Evolutionary conservation across 2,888 invertebrate genomes (phyloP).

Genomic region (Steinernema scapterisci): DNA sequence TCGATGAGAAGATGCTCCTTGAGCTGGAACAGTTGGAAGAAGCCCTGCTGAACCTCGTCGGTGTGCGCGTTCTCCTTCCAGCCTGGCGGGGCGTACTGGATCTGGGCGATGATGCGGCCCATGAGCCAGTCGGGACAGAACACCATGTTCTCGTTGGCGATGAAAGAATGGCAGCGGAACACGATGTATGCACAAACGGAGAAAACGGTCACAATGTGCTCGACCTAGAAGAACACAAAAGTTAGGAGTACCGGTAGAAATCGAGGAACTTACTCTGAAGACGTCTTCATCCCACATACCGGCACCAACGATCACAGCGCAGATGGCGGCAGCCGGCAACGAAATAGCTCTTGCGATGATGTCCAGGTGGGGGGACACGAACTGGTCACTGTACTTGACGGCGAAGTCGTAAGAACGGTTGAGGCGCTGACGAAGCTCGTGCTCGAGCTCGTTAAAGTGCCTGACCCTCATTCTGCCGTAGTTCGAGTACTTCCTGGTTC

Average conservation of each 20-base stretch:
- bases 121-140: constrained; percentile 87
- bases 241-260: not conserved
- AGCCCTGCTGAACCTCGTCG: constrained; percentile 81
- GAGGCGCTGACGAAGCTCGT: constrained; percentile 85
- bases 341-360: constrained; percentile 75
- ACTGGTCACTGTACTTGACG: constrained; percentile 82
- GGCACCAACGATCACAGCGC: constrained; percentile 80
- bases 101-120: constrained; percentile 80
- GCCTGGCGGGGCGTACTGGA: constrained; percentile 72
- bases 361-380: constrained; percentile 71
- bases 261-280: constrained; percentile 55
- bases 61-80: constrained; percentile 83
- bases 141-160: constrained; percentile 76
- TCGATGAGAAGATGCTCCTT: constrained; percentile 77
- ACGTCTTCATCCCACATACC: constrained; percentile 92
- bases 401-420: constrained; percentile 91
- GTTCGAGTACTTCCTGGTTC: constrained; percentile 65
- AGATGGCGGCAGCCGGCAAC: constrained; percentile 83
- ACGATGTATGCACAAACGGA: constrained; percentile 76
- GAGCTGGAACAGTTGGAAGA: constrained; percentile 90
- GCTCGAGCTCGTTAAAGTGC: constrained; percentile 98
- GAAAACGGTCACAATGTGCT: constrained; percentile 85
- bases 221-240: constrained; percentile 75
- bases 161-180: constrained; percentile 74
- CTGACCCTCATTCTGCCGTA: constrained; percentile 74